These are phyloP conservation scores for Chaenogobius annularis DNA, from an alignment of 2,113 vertebrate species.

Conservation along the genomic window DNA sequence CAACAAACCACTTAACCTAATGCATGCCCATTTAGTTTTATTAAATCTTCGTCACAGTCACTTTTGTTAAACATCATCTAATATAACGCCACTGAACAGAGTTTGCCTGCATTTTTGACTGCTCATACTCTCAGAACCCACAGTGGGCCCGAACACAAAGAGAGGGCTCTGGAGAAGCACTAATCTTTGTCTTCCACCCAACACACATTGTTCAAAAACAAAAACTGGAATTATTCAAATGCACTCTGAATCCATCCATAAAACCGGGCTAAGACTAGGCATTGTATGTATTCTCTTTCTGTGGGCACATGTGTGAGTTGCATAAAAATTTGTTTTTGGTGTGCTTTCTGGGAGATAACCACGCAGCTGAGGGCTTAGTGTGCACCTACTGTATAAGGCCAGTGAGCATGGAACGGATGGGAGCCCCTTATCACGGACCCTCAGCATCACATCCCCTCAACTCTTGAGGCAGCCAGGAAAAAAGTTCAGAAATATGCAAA, in stretches of 20 bases:
- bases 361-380: slow-evolving; percentile 39
- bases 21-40: neutral
- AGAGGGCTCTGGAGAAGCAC: neutral
- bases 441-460: slow-evolving; percentile 44
- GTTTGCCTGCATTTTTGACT: neutral
- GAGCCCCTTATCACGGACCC: slow-evolving; percentile 63
- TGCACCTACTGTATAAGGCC: slow-evolving; percentile 41
- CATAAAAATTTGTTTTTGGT: slow-evolving; percentile 14
- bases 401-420: slow-evolving; percentile 36
- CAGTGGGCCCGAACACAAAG: slow-evolving; percentile 1
- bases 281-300: slow-evolving; percentile 8
- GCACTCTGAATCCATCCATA: slow-evolving; percentile 1
- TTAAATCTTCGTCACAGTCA: neutral
- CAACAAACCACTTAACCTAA: neutral
- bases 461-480: slow-evolving; percentile 37
- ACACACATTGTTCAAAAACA: slow-evolving; percentile 9
- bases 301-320: slow-evolving; percentile 2
- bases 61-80: neutral
- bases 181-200: slow-evolving; percentile 4
- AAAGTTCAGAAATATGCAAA: slow-evolving; percentile 35
- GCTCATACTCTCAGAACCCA: neutral
- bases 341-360: slow-evolving; percentile 53
- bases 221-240: slow-evolving; percentile 12
- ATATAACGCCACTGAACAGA: neutral
- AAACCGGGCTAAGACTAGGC: neutral